Evolutionary conservation across 1,140 invertebrate genomes (phyloP).

Genomic region (Eupeodes corollae): DNA sequence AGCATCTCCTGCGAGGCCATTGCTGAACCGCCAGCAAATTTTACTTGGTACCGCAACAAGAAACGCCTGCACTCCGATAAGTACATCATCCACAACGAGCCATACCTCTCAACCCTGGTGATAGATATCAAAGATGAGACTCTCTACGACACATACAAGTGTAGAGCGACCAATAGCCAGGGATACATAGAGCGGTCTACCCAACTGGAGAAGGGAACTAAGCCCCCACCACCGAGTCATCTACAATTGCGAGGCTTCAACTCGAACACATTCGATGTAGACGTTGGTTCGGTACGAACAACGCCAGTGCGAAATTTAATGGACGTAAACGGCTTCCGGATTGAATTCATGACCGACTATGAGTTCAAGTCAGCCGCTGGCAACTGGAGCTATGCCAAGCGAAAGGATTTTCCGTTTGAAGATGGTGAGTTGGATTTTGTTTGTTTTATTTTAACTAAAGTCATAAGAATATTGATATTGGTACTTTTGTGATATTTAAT

Average conservation of each 20-base stretch:
- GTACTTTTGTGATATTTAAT: no score
- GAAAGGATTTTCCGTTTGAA: conserved; percentile 27
- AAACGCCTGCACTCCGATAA: conserved; percentile 27
- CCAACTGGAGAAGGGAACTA: conserved; percentile 39
- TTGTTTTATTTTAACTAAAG: background rate
- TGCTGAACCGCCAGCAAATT: conserved; percentile 45
- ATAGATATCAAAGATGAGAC: conserved; percentile 38
- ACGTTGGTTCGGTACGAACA: conserved; percentile 23
- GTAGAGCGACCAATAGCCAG: conserved; percentile 41
- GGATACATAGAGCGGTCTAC: conserved; percentile 41
- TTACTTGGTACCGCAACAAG: conserved; percentile 41
- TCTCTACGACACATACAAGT: conserved; percentile 43
- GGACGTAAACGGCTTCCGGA: conserved; percentile 34
- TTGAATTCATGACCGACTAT: conserved; percentile 29
- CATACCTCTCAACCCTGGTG: conserved; percentile 34
- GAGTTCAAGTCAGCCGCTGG: conserved; percentile 27
- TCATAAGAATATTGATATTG: no score
- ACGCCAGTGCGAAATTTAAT: conserved; percentile 15
- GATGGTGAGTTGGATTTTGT: conserved; percentile 22
- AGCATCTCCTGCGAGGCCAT: conserved; percentile 45
- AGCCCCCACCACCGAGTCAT: conserved; percentile 38
- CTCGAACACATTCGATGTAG: conserved; percentile 37
- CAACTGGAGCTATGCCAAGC: conserved; percentile 34
- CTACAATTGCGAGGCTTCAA: conserved; percentile 34
- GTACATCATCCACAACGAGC: conserved; percentile 27